These are phyloP conservation scores for Rhea pennata DNA, from an alignment of 2,113 vertebrate species.

Conservation along the genomic window DNA sequence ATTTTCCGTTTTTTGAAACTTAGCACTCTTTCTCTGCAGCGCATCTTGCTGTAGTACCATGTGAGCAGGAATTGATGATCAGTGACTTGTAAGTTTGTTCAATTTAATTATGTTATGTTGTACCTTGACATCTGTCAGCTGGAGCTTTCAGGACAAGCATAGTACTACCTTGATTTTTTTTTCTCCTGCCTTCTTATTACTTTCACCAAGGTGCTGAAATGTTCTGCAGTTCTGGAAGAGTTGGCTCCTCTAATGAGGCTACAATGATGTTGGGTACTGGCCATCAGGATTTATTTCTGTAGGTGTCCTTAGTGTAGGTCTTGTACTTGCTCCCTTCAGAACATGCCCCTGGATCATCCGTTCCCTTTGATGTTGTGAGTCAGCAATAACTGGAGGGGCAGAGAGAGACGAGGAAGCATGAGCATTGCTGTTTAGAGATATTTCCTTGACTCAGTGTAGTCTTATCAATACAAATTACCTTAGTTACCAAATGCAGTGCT, in stretches of 20 bases:
- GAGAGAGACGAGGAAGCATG: not conserved
- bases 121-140: not conserved
- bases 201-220: not conserved
- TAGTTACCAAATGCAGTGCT: not conserved
- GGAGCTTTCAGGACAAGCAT: not conserved
- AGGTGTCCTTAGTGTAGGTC: not conserved
- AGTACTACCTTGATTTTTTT: not conserved
- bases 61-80: not conserved
- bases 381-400: not conserved
- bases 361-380: not conserved
- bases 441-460: not conserved
- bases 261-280: not conserved
- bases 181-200: not conserved
- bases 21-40: not conserved
- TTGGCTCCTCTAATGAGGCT: conserved; percentile 7
- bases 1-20: not conserved
- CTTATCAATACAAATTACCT: not conserved
- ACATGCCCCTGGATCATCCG: not conserved
- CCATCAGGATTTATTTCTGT: conserved; percentile 1
- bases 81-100: not conserved
- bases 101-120: not conserved
- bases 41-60: accelerated
- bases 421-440: accelerated
- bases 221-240: not conserved
- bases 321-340: not conserved